Evolutionary conservation across 1,140 invertebrate genomes (phyloP).

Genomic region (Drosophila sucinea): DNA sequence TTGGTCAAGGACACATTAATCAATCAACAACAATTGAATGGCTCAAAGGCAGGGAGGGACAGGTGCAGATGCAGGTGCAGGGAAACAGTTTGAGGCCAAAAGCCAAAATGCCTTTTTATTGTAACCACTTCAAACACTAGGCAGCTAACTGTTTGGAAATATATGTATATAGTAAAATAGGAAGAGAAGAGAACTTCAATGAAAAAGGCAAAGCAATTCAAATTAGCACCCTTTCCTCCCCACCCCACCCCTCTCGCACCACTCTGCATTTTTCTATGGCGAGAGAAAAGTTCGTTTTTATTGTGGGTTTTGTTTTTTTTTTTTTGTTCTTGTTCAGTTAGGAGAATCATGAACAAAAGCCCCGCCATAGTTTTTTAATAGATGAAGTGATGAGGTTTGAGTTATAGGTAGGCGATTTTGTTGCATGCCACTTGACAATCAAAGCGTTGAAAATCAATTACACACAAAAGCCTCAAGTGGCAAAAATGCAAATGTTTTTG

Average conservation of each 20-base stretch:
- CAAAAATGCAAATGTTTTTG: conserved; percentile 65
- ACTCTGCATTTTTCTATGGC: background rate
- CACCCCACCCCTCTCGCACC: background rate
- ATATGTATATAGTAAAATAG: background rate
- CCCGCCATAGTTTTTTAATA: conserved; percentile 7
- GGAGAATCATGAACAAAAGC: conserved; percentile 53
- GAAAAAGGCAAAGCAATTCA: conserved; percentile 21
- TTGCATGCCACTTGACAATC: conserved; percentile 66
- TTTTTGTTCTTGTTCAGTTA: conserved; percentile 22
- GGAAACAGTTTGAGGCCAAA: conserved; percentile 2
- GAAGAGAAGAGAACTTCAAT: background rate
- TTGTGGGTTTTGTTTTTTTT: background rate
- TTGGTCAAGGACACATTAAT: conserved; percentile 2
- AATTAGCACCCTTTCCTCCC: conserved; percentile 2
- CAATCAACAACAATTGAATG: background rate
- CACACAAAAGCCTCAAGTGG: conserved; percentile 73
- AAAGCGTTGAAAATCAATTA: conserved; percentile 76
- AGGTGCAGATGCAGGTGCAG: background rate
- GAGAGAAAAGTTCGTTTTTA: background rate
- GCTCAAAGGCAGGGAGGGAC: background rate
- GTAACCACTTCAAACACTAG: conserved; percentile 33
- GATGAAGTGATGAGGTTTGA: background rate
- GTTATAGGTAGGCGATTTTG: conserved; percentile 25
- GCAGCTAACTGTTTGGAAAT: conserved; percentile 43
- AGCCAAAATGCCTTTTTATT: conserved; percentile 1